Evolutionary conservation across 1,140 invertebrate species (phyloP), one percentile per base, ranked within the genome.

Genomic region (Bombus sylvicola): DNA sequence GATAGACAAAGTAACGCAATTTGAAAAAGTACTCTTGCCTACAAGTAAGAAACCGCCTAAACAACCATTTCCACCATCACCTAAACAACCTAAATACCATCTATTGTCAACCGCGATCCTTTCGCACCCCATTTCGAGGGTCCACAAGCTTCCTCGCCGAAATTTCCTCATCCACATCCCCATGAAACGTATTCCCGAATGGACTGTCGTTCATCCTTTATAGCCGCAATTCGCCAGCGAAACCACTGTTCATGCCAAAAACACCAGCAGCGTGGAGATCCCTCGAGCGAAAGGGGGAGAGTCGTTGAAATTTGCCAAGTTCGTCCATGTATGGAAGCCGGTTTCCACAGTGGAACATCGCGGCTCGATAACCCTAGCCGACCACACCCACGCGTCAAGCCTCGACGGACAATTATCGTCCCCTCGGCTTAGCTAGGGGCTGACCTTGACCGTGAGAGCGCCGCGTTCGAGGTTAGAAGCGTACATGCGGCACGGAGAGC

Each of bases 371-470:
- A 75, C 81, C 31, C n/a, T 25, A 25, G 28, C 22, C 25, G 66
- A 71, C 74, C 83, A 84, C 83, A 79, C 83, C 83, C 83, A 84
- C 83, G 66, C 82, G 75, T 15, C 15, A 31, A 22, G 3, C 34
- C 37, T 43, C 71, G 47, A 3, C 43, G 71, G 31, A 28, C 84
- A 75, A 86, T 86, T 86, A 86, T 81, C 83, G 83, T 86, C 84
- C 84, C 73, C 47, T 74, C 66, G 39, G 22, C 22, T 9, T 62
- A 34, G 81, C 81, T 64, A 13, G 47, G 31, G 77, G 39, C 86
- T 86, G 79, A 83, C 82, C 88, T 89, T 90, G 89, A 88, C 82
- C 75, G 53, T 72, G 85, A 82, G 85, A 82, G 78, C 62, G 37
- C 34, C 73, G 53, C 68, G 74, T 69, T 69, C 53, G 66, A 75